These are phyloP conservation scores for Stylophora pistillata DNA, from an alignment of 64 coral and sea anemone species.

Conservation along the genomic window DNA sequence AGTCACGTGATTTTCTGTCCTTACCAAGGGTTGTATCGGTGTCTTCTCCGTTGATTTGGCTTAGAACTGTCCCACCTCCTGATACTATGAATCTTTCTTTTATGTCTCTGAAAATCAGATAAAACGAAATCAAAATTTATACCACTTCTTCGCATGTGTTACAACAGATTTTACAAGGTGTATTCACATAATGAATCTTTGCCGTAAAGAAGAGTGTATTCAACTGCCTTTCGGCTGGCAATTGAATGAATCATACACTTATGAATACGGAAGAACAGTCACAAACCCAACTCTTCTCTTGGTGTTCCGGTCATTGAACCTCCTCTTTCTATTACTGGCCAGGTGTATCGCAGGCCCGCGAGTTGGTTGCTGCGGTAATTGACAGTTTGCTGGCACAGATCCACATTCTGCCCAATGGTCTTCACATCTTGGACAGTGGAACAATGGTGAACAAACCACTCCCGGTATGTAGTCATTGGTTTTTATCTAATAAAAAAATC, in stretches of 20 bases:
- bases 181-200: too few species aligned
- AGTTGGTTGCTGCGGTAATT: conserved; percentile 54
- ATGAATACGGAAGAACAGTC: background rate
- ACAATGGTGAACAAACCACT: conserved; percentile 73
- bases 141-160: background rate
- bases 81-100: conserved; percentile 32
- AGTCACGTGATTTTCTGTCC: background rate
- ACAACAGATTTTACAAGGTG: too few species aligned
- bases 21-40: background rate
- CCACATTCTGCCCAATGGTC: conserved; percentile 72
- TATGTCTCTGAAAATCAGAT: conserved; percentile 4
- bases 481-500: conserved; percentile 43
- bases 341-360: conserved; percentile 74
- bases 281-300: background rate
- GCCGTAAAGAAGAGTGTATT: too few species aligned
- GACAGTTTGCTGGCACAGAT: conserved; percentile 67
- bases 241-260: too few species aligned
- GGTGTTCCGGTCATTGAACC: background rate
- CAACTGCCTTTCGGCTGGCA: too few species aligned
- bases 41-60: background rate
- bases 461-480: conserved; percentile 70
- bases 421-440: conserved; percentile 79
- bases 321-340: conserved; percentile 18
- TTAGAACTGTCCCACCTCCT: conserved; percentile 28
- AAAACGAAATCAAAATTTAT: background rate